Conservation (phyloP, 2,888 invertebrate genomes). For the Uropetala carovei region DNA sequence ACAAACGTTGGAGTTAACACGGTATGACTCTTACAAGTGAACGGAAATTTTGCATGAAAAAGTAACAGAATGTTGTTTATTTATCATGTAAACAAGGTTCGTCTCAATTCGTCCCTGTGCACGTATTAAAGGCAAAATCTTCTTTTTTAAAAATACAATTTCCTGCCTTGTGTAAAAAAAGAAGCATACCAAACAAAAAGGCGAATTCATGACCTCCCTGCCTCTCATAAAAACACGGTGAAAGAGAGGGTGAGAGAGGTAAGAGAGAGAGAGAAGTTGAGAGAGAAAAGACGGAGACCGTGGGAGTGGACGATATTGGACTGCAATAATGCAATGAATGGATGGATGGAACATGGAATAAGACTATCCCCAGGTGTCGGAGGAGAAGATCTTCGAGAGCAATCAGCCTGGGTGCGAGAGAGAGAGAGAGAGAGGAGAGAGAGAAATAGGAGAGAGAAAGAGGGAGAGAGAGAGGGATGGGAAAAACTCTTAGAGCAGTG, state of each 20-base stretch:
- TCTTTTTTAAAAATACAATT: not conserved
- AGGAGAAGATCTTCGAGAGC: conserved; percentile 5
- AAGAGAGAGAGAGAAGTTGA: not conserved
- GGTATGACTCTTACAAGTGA: too few relatives aligned
- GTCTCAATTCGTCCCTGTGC: too few relatives aligned
- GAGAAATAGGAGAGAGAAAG: not conserved
- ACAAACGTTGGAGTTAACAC: too few relatives aligned
- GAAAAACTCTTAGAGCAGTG: not conserved
- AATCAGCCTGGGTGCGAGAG: conserved; percentile 3
- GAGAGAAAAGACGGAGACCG: not conserved
- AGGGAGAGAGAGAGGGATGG: too few relatives aligned
- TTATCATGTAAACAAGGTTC: too few relatives aligned
- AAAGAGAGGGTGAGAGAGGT: not conserved
- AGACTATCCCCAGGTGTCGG: conserved; percentile 28
- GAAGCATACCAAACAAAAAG: not conserved
- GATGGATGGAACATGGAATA: not conserved
- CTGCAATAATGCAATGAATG: conserved; percentile 28
- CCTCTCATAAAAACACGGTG: not conserved
- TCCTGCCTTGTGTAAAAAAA: not conserved
- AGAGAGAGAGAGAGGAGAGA: not conserved
- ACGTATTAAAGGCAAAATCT: too few relatives aligned
- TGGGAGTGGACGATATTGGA: not conserved
- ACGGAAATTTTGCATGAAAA: too few relatives aligned
- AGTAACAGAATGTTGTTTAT: too few relatives aligned
- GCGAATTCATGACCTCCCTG: not conserved